A percentile compares a stretch with the other conserved stretches of the same genome.
Evolutionary conservation across 2,888 invertebrate species (phyloP).

Genomic region (Cremastobaeus sp.): DNA sequence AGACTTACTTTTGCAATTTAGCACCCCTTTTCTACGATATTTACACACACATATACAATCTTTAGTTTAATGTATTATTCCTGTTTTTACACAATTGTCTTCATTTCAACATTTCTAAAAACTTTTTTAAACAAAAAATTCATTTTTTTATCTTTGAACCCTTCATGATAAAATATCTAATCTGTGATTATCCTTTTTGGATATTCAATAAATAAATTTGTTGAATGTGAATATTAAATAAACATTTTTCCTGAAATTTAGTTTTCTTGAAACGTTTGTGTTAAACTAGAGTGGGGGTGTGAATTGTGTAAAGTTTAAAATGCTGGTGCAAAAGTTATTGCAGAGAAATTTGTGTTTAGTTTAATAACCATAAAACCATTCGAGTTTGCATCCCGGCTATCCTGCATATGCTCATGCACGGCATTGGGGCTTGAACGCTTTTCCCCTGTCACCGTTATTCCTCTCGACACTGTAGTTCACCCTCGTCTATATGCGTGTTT

Average conservation of each 20-base stretch:
- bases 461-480: slow-evolving; percentile 13
- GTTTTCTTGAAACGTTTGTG: too few relatives aligned
- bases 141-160: not conserved
- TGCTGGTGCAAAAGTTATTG: not conserved
- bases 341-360: not conserved
- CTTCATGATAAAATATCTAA: too few relatives aligned
- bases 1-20: slow-evolving; percentile 57
- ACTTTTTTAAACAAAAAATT: not conserved
- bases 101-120: not conserved
- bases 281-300: too few relatives aligned
- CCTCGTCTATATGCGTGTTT: slow-evolving; percentile 3
- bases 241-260: too few relatives aligned
- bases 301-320: too few relatives aligned
- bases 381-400: not conserved
- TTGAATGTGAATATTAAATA: too few relatives aligned
- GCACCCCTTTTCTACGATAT: slow-evolving; percentile 45
- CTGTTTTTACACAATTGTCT: not conserved
- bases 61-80: slow-evolving; percentile 24
- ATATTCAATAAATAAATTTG: too few relatives aligned
- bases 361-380: not conserved
- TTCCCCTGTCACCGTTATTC: slow-evolving; percentile 1
- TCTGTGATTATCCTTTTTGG: too few relatives aligned
- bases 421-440: not conserved
- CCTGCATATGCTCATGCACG: not conserved
- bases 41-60: slow-evolving; percentile 31